A percentile compares a stretch with the other conserved stretches of the same genome.
Evolutionary conservation across 2,888 invertebrate species (phyloP).

Genomic region (Netelia fuscicornis): DNA sequence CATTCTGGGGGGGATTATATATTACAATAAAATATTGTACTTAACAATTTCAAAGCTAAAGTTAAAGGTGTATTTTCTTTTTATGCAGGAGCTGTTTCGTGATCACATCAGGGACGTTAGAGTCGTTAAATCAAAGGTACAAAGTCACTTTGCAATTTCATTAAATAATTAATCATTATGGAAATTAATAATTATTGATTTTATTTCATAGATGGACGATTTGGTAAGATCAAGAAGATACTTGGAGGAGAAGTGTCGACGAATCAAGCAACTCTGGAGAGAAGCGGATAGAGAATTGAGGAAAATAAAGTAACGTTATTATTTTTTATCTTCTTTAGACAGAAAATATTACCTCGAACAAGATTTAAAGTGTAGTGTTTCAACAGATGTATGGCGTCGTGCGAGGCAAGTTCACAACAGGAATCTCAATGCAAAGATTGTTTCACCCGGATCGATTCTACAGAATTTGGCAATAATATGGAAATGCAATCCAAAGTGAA

Average conservation of each 20-base stretch:
- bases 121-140: conserved; percentile 75
- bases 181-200: not conserved
- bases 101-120: conserved; percentile 69
- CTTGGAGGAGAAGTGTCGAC: conserved; percentile 72
- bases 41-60: conserved; percentile 5
- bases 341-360: not conserved
- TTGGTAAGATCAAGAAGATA: conserved; percentile 71
- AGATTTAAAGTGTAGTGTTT: not conserved
- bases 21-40: not conserved
- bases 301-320: conserved; percentile 72
- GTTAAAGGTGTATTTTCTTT: conserved; percentile 15
- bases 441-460: conserved; percentile 38
- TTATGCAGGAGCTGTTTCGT: conserved; percentile 71
- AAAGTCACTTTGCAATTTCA: not conserved
- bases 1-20: conserved; percentile 35
- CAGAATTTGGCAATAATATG: conserved; percentile 36
- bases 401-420: conserved; percentile 21
- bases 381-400: conserved; percentile 34
- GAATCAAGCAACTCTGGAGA: conserved; percentile 71
- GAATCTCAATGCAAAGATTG: conserved; percentile 40
- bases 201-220: conserved; percentile 72
- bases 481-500: conserved; percentile 65
- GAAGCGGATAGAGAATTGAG: conserved; percentile 71
- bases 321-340: not conserved
- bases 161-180: not conserved